These are phyloP conservation scores for Stenopsyche tienmushanensis DNA, from an alignment of 1,140 invertebrate species.

Conservation along the genomic window DNA sequence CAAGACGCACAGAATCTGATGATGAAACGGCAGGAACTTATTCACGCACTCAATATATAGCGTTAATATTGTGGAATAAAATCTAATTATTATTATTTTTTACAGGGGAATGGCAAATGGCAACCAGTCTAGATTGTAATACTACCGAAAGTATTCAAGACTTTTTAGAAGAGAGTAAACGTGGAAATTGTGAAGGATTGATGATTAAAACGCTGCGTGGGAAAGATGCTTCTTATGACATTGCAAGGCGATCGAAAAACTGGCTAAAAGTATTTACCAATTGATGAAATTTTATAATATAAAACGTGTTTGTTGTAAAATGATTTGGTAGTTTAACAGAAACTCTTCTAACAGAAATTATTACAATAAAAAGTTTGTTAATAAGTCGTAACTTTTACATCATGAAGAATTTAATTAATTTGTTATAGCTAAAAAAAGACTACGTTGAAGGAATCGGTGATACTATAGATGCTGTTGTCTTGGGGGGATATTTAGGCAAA, in stretches of 20 bases:
- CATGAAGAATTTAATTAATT: slow-evolving; percentile 6
- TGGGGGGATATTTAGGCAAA: slow-evolving; percentile 92
- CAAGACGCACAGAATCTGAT: no score
- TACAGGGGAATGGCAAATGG: slow-evolving; percentile 81
- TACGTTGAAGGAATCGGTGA: slow-evolving; percentile 95
- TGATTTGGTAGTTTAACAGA: no score
- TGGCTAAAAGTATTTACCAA: slow-evolving; percentile 76
- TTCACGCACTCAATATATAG: no score
- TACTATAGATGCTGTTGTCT: slow-evolving; percentile 92
- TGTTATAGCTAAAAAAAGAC: slow-evolving; percentile 84
- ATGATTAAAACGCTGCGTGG: slow-evolving; percentile 96
- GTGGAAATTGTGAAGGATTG: slow-evolving; percentile 96
- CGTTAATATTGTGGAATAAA: no score
- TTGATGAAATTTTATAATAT: slow-evolving; percentile 4
- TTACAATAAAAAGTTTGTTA: no score
- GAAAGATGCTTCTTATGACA: slow-evolving; percentile 94
- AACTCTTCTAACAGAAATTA: no score
- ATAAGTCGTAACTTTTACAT: no score
- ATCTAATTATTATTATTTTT: neutral
- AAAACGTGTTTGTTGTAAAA: no score
- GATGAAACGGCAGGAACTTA: no score
- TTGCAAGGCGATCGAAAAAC: slow-evolving; percentile 94
- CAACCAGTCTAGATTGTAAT: slow-evolving; percentile 78
- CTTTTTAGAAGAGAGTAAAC: slow-evolving; percentile 94
- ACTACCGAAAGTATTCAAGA: slow-evolving; percentile 91